Percentiles rank a stretch among this genome's conserved stretches.
phyloP scores from a whole-genome alignment of 2,797 vertebrate species.

The Kryptopterus vitreolus region DNA sequence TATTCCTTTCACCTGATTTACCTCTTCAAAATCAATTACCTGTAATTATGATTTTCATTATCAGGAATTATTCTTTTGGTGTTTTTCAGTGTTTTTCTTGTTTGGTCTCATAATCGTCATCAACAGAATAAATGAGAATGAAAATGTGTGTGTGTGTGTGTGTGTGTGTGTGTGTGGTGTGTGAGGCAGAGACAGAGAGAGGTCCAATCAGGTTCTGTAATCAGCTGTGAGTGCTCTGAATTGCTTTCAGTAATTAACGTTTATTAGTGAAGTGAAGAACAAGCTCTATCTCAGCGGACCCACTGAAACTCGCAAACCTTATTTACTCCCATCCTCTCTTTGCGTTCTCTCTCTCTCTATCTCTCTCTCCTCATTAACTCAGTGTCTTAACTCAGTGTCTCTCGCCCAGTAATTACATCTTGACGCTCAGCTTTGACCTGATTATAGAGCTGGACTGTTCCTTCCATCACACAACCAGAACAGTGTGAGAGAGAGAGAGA shows the following conservation, averaged over 20 bases:
- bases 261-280: conserved; percentile 19
- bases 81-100: background rate
- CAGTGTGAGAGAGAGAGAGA: background rate
- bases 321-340: conserved; percentile 7
- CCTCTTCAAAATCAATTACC: background rate
- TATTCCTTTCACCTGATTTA: background rate
- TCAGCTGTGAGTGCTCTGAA: conserved; percentile 5
- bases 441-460: too few relatives aligned
- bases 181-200: background rate
- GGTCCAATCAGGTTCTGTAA: conserved; percentile 6
- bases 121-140: background rate
- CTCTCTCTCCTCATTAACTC: background rate
- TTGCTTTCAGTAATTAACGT: conserved; percentile 27
- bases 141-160: background rate
- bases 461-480: background rate
- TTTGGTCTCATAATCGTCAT: too few relatives aligned
- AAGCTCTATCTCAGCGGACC: background rate
- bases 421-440: background rate
- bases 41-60: background rate
- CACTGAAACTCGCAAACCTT: background rate
- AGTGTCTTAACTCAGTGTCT: background rate
- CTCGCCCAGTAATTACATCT: background rate
- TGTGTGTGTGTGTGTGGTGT: background rate
- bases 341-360: background rate
- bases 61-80: background rate